Conservation (phyloP, 2,888 invertebrate genomes). For the Xestobium rufovillosum region DNA sequence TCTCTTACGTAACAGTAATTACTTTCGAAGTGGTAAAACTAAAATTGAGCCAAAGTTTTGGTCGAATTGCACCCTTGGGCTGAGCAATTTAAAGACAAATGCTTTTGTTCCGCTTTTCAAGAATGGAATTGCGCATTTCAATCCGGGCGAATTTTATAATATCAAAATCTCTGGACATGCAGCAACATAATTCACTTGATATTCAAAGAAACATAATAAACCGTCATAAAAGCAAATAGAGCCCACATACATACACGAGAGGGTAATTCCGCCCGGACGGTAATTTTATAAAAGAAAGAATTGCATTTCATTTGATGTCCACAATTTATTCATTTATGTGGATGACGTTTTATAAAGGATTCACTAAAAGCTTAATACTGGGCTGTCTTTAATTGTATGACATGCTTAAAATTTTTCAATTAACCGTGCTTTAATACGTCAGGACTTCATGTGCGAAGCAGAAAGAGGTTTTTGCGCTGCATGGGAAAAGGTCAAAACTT, state of each 20-base stretch:
- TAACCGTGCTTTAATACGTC: slow-evolving; percentile 27
- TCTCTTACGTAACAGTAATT: too few relatives aligned
- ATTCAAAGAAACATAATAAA: slow-evolving; percentile 37
- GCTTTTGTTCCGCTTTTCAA: too few relatives aligned
- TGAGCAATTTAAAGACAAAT: too few relatives aligned
- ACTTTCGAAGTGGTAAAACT: too few relatives aligned
- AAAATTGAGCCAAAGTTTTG: too few relatives aligned
- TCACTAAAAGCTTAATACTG: slow-evolving; percentile 30
- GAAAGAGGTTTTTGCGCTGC: too few relatives aligned
- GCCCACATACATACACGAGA: too few relatives aligned
- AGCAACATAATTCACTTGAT: slow-evolving; percentile 30
- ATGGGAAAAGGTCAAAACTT: too few relatives aligned
- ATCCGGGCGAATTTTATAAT: too few relatives aligned
- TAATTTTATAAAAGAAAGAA: slow-evolving; percentile 32
- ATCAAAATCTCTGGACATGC: slow-evolving; percentile 36
- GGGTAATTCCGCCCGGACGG: slow-evolving; percentile 17
- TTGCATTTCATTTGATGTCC: slow-evolving; percentile 34
- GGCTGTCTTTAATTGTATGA: slow-evolving; percentile 37
- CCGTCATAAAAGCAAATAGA: slow-evolving; percentile 35
- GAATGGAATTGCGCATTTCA: too few relatives aligned
- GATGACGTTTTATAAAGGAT: slow-evolving; percentile 31
- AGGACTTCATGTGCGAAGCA: too few relatives aligned
- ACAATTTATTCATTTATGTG: slow-evolving; percentile 36
- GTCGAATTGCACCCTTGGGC: too few relatives aligned
- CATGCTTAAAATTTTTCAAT: slow-evolving; percentile 38